A percentile compares a stretch with the other conserved stretches of the same genome.
Conservation (phyloP, 2,113 vertebrate species). For the Hippopotamus amphibius region DNA sequence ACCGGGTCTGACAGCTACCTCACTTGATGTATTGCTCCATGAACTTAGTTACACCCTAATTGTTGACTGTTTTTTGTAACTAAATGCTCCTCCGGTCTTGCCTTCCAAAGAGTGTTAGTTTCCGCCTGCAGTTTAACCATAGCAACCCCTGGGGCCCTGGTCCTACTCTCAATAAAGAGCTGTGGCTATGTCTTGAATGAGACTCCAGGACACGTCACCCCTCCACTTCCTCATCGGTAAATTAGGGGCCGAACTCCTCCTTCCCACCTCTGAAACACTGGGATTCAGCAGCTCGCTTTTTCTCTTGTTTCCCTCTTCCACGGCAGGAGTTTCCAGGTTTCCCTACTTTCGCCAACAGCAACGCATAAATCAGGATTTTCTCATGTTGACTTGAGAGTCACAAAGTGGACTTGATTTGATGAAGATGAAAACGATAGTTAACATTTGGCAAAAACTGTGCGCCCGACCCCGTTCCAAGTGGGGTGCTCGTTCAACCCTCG, state of each 20-base stretch:
- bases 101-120: not conserved
- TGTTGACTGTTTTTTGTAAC: not conserved
- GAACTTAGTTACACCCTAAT: constrained; percentile 37
- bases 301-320: not conserved
- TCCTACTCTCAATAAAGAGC: not conserved
- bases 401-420: not conserved
- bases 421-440: not conserved
- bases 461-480: not conserved
- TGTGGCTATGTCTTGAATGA: not conserved
- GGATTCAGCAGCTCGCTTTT: not conserved
- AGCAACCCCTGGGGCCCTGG: not conserved
- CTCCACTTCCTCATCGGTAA: not conserved
- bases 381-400: not conserved
- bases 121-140: not conserved
- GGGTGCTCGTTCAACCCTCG: not conserved
- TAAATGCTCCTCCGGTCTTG: not conserved
- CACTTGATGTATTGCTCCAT: not conserved
- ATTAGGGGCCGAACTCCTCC: not conserved
- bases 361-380: constrained; percentile 20
- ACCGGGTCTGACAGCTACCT: not conserved
- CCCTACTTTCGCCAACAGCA: not conserved
- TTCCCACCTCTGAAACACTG: not conserved
- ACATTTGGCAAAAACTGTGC: not conserved
- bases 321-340: not conserved
- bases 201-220: constrained; percentile 24